A percentile compares a stretch with the other conserved stretches of the same genome.
Conservation (phyloP, 1,140 invertebrate species). For the Galleria mellonella region DNA sequence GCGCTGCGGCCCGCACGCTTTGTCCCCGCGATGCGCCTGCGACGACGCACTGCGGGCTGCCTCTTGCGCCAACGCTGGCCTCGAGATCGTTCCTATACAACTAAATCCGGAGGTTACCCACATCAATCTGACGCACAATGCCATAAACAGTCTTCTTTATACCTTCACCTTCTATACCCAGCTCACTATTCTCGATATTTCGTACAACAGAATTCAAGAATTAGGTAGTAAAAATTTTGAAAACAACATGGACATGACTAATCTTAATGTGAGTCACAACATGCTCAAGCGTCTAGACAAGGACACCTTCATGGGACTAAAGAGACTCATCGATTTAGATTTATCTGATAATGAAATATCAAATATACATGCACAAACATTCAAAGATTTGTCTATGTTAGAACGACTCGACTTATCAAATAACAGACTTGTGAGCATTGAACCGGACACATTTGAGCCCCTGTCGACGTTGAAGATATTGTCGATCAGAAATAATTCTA, state of each 20-base stretch:
- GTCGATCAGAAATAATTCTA: constrained; percentile 83
- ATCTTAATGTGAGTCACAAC: constrained; percentile 86
- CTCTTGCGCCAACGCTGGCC: constrained; percentile 82
- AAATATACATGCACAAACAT: constrained; percentile 80
- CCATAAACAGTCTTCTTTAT: constrained; percentile 81
- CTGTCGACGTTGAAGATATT: constrained; percentile 81
- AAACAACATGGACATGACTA: constrained; percentile 80
- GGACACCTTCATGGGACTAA: constrained; percentile 84
- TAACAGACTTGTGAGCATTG: constrained; percentile 83
- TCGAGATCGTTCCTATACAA: constrained; percentile 91
- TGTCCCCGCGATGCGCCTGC: constrained; percentile 89
- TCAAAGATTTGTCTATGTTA: constrained; percentile 81
- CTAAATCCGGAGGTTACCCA: constrained; percentile 88
- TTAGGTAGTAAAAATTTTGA: constrained; percentile 87
- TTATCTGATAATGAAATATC: constrained; percentile 86
- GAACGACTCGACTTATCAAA: constrained; percentile 84
- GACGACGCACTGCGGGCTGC: constrained; percentile 84
- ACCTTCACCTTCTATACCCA: constrained; percentile 87
- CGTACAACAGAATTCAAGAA: constrained; percentile 84
- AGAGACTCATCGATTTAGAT: constrained; percentile 79
- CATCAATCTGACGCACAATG: constrained; percentile 85
- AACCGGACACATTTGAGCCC: constrained; percentile 81
- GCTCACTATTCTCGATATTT: constrained; percentile 85
- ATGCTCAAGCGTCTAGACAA: constrained; percentile 80
- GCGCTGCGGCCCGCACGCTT: constrained; percentile 74